These are phyloP conservation scores for Eugnorisma glareosa DNA, from an alignment of 2,888 invertebrate genomes.

Conservation along the genomic window DNA sequence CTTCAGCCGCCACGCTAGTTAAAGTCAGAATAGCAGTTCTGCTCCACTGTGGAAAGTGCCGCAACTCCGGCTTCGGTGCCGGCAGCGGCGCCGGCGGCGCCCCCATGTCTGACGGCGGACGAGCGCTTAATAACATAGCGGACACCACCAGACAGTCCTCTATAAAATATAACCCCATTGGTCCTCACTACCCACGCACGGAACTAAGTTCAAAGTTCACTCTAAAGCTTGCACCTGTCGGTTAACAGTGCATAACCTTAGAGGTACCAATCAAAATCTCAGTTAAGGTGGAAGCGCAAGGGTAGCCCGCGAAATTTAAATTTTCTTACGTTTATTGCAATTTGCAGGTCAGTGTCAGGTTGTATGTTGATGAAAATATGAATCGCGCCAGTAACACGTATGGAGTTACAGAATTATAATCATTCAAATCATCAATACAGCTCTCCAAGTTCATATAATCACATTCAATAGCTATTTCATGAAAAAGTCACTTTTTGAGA, in stretches of 20 bases:
- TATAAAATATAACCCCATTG: too few relatives aligned
- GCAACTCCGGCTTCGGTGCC: conserved; percentile 68
- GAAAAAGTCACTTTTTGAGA: too few relatives aligned
- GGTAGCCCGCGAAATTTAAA: too few relatives aligned
- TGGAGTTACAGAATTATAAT: too few relatives aligned
- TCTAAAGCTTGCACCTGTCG: conserved; percentile 40
- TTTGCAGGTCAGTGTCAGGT: too few relatives aligned
- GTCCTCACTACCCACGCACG: conserved; percentile 41
- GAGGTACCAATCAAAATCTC: background rate
- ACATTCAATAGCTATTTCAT: too few relatives aligned
- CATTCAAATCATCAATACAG: too few relatives aligned
- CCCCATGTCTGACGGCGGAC: conserved; percentile 75
- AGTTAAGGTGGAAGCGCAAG: too few relatives aligned
- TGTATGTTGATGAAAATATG: too few relatives aligned
- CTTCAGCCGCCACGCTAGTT: conserved; percentile 69
- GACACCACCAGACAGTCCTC: conserved; percentile 59
- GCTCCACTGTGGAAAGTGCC: conserved; percentile 85
- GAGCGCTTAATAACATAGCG: conserved; percentile 76
- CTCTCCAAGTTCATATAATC: too few relatives aligned
- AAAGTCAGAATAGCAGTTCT: conserved; percentile 81
- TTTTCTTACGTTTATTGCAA: too few relatives aligned
- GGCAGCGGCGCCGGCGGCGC: conserved; percentile 75
- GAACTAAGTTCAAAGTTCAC: conserved; percentile 38
- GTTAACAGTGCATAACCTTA: conserved; percentile 16
- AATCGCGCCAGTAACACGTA: too few relatives aligned